These are phyloP conservation scores for Orbicella faveolata DNA, from an alignment of 64 coral and sea anemone genomes.

Conservation along the genomic window DNA sequence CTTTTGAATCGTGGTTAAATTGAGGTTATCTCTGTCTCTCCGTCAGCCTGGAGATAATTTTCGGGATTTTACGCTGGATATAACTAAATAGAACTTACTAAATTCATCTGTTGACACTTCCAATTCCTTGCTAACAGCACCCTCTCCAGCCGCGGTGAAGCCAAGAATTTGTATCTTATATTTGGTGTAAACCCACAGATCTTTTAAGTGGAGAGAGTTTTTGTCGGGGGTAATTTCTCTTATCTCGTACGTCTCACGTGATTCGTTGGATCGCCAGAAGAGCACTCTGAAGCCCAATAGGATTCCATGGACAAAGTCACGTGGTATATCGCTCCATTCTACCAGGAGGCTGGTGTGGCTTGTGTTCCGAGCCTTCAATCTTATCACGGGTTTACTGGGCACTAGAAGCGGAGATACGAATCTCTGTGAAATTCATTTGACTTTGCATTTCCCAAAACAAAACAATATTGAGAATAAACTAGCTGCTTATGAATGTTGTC, in stretches of 20 bases:
- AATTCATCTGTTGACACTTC: constrained; percentile 79
- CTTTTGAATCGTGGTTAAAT: too few relatives aligned
- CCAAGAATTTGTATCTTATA: constrained; percentile 77
- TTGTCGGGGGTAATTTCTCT: constrained; percentile 1
- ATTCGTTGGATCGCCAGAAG: constrained; percentile 53
- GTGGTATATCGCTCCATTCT: constrained; percentile 61
- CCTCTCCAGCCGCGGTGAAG: constrained; percentile 67
- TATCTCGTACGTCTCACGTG: constrained; percentile 53
- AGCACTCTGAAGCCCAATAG: constrained; percentile 63
- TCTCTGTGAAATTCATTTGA: too few relatives aligned
- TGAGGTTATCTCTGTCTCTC: too few relatives aligned
- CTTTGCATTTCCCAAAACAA: too few relatives aligned
- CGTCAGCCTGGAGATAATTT: too few relatives aligned
- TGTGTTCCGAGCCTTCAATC: constrained; percentile 44
- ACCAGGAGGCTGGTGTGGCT: constrained; percentile 76
- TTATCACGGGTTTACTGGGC: constrained; percentile 62
- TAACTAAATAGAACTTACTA: constrained; percentile 51
- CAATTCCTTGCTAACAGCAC: constrained; percentile 54
- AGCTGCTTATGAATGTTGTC: too few relatives aligned
- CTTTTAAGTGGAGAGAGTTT: constrained; percentile 1
- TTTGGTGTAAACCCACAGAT: constrained; percentile 86
- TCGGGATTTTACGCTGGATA: not conserved
- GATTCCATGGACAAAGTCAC: constrained; percentile 57
- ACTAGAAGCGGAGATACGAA: constrained; percentile 26
- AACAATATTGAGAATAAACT: too few relatives aligned